phyloP scores from a whole-genome alignment of 2,113 vertebrate species.

The Tychaedon coryphoeus region DNA sequence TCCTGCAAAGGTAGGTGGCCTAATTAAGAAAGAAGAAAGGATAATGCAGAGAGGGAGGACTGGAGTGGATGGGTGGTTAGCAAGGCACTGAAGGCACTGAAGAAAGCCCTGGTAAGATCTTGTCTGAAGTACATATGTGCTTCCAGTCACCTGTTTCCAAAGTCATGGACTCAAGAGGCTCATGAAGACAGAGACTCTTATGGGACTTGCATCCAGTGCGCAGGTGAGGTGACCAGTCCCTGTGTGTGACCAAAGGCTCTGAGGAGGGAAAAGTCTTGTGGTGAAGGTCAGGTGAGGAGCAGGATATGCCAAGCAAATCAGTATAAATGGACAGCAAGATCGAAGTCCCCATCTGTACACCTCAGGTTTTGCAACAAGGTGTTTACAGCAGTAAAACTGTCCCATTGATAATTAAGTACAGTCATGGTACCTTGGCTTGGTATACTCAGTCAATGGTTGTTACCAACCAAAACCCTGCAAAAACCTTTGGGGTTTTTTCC shows the following conservation, averaged over 20 bases:
- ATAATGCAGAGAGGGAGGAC: background rate
- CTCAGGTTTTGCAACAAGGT: background rate
- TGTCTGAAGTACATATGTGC: rapidly evolving
- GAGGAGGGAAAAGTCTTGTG: background rate
- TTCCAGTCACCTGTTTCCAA: background rate
- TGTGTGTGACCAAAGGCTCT: background rate
- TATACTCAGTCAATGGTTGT: rapidly evolving
- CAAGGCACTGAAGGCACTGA: background rate
- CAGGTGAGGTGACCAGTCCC: background rate
- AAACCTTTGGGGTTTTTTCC: background rate
- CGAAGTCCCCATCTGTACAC: background rate
- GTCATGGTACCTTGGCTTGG: background rate
- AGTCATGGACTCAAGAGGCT: background rate
- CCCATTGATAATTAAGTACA: background rate
- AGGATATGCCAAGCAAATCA: background rate
- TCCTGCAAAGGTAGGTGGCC: background rate
- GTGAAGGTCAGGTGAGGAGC: background rate
- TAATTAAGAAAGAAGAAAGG: background rate
- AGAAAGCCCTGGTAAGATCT: background rate
- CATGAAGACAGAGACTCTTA: background rate
- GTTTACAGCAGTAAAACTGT: background rate
- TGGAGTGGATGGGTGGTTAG: background rate
- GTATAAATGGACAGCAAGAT: background rate
- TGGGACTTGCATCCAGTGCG: background rate
- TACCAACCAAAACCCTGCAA: background rate